Evolutionary conservation across 2,888 invertebrate genomes (phyloP).

Genomic region (Oxyscelio sp.): DNA sequence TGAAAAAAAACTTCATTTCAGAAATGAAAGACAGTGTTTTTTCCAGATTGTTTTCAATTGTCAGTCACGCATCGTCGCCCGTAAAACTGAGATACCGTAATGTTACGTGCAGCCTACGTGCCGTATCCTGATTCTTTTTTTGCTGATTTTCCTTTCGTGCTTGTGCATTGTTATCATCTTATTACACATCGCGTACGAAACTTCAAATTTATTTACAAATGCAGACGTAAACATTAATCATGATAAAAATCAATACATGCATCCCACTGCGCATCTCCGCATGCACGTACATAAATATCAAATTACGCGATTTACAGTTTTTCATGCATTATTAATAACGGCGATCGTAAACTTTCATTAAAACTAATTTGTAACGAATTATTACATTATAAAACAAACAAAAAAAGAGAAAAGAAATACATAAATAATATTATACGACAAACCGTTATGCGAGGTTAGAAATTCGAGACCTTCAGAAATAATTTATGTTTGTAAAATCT

Average conservation of each 20-base stretch:
- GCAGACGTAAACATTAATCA: constrained; percentile 41
- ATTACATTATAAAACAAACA: too few species aligned
- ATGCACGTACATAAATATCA: constrained; percentile 35
- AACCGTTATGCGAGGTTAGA: too few species aligned
- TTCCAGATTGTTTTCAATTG: constrained; percentile 64
- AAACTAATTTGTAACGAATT: too few species aligned
- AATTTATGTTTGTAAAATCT: too few species aligned
- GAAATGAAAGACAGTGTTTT: constrained; percentile 25
- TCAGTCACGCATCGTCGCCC: constrained; percentile 71
- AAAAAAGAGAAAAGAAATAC: too few species aligned
- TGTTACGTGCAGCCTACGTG: constrained; percentile 70
- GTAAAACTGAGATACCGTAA: constrained; percentile 69
- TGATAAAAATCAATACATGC: constrained; percentile 56
- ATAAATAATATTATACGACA: too few species aligned
- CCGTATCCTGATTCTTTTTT: constrained; percentile 66
- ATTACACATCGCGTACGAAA: constrained; percentile 41
- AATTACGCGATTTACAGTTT: constrained; percentile 43
- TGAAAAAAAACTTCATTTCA: constrained; percentile 9
- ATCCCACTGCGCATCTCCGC: constrained; percentile 26
- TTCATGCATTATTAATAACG: constrained; percentile 54
- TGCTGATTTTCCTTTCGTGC: constrained; percentile 68
- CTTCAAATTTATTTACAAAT: constrained; percentile 64
- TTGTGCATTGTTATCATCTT: constrained; percentile 63
- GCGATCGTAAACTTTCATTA: constrained; percentile 20
- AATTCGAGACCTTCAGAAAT: too few species aligned